Conservation (phyloP, 2,888 invertebrate species). For the Hirtodrosophila trivittata region DNA sequence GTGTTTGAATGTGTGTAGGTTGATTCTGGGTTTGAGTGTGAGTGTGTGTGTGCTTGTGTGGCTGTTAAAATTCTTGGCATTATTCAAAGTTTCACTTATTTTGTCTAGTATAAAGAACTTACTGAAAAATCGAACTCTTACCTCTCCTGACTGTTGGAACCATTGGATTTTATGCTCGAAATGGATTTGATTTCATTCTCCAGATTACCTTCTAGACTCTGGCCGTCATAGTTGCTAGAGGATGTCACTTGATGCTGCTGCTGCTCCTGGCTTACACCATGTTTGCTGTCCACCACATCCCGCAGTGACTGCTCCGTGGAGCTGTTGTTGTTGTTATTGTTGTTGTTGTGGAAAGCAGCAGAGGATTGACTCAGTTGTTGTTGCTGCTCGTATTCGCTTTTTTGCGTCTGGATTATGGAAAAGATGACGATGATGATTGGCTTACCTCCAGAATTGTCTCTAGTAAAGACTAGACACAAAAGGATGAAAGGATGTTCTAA, state of each 20-base stretch:
- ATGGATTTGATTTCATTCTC: constrained; percentile 96
- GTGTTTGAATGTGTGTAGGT: constrained; percentile 8
- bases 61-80: constrained; percentile 10
- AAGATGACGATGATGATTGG: background rate
- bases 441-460: constrained; percentile 7
- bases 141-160: constrained; percentile 92
- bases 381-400: constrained; percentile 77
- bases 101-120: constrained; percentile 1
- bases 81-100: background rate
- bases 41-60: constrained; percentile 19
- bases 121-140: constrained; percentile 74
- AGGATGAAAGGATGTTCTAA: too few species aligned
- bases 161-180: constrained; percentile 91
- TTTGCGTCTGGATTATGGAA: constrained; percentile 70
- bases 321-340: constrained; percentile 36
- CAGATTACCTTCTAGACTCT: constrained; percentile 95
- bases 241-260: constrained; percentile 48
- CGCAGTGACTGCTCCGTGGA: constrained; percentile 56
- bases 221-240: constrained; percentile 89
- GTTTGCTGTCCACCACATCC: constrained; percentile 69
- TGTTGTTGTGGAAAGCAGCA: constrained; percentile 45
- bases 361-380: constrained; percentile 61
- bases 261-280: constrained; percentile 39
- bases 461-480: background rate
- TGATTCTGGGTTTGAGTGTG: constrained; percentile 15